phyloP scores from a whole-genome alignment of 2,113 vertebrate genomes.

The Heteronetta atricapilla region DNA sequence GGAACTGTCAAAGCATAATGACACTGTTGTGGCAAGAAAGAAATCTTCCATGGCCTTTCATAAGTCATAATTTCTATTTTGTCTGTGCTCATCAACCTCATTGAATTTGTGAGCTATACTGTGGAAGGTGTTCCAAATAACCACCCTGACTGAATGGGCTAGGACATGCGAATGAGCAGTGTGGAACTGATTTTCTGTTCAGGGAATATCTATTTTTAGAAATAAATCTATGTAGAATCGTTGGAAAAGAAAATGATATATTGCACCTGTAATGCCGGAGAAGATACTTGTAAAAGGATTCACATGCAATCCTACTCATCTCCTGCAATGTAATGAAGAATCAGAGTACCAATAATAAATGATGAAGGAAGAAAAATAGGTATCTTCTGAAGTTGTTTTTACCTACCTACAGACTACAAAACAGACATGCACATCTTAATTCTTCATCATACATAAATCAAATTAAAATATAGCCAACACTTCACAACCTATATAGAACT shows the following conservation, averaged over 20 bases:
- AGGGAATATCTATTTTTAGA: neutral
- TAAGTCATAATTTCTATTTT: neutral
- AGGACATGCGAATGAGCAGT: neutral
- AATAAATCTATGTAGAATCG: neutral
- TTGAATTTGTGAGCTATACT: neutral
- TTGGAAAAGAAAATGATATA: neutral
- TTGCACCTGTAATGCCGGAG: neutral
- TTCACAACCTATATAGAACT: neutral
- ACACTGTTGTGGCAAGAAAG: neutral
- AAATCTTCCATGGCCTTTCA: neutral
- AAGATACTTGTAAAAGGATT: neutral
- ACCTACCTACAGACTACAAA: rapidly evolving
- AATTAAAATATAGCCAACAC: neutral
- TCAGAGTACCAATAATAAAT: neutral
- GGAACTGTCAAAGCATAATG: neutral
- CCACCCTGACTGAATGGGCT: neutral
- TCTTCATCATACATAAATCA: neutral
- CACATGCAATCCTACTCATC: neutral
- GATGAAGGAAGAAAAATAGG: neutral
- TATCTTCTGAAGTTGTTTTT: neutral
- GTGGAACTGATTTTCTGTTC: neutral
- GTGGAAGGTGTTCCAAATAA: neutral
- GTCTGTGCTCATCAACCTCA: neutral
- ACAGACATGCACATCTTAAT: neutral
- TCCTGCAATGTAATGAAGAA: neutral